phyloP scores from a whole-genome alignment of 2,888 invertebrate genomes.

The Junonia oenone region DNA sequence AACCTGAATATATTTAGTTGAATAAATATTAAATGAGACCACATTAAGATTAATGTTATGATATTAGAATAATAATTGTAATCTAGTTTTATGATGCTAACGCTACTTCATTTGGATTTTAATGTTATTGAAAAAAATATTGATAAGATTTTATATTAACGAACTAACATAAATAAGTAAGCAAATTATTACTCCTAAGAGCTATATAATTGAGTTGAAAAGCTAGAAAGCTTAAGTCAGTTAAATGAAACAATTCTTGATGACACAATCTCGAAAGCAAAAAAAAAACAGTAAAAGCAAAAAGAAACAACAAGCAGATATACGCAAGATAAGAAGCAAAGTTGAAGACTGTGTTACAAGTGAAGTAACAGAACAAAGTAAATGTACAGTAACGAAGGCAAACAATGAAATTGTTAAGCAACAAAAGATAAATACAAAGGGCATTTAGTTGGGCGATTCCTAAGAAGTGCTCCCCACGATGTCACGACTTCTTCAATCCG shows the following conservation, averaged over 20 bases:
- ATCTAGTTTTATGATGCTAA: too few relatives aligned
- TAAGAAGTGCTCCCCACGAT: slow-evolving; percentile 32
- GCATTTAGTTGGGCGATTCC: slow-evolving; percentile 37
- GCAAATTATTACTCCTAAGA: too few relatives aligned
- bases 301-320: slow-evolving; percentile 38
- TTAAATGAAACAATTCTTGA: not conserved
- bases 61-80: too few relatives aligned
- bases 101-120: too few relatives aligned
- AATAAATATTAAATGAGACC: too few relatives aligned
- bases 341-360: slow-evolving; percentile 53
- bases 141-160: too few relatives aligned
- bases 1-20: too few relatives aligned
- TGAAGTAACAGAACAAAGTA: slow-evolving; percentile 44
- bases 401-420: slow-evolving; percentile 56
- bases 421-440: slow-evolving; percentile 51
- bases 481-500: slow-evolving; percentile 24
- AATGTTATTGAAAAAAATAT: too few relatives aligned
- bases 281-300: slow-evolving; percentile 4
- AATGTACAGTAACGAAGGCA: slow-evolving; percentile 49
- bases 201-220: not conserved
- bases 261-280: not conserved
- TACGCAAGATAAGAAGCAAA: slow-evolving; percentile 32
- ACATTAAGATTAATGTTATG: too few relatives aligned
- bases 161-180: too few relatives aligned
- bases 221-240: not conserved